Percentiles rank a stretch among this genome's conserved stretches.
These are phyloP conservation scores for Steatornis caripensis DNA, from an alignment of 2,113 vertebrate species.

Conservation along the genomic window DNA sequence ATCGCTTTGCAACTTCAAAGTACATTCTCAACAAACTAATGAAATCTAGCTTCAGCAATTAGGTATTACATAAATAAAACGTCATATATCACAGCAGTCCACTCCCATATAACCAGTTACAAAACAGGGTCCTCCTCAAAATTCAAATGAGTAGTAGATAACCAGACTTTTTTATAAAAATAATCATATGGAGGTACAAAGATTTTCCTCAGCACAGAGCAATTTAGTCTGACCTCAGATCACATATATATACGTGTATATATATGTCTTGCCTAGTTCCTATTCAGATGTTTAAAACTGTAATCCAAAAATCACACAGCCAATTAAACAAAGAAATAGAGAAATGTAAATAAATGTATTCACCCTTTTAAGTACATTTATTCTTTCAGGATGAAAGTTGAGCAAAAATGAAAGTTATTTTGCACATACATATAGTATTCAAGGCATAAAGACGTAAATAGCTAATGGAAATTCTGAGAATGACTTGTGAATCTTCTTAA, in stretches of 20 bases:
- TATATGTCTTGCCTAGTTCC: neutral
- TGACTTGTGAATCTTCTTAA: neutral
- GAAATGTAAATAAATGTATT: slow-evolving; percentile 13
- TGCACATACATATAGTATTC: neutral
- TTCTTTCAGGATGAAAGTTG: slow-evolving; percentile 36
- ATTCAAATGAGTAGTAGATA: neutral
- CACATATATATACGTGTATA: neutral
- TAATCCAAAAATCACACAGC: neutral
- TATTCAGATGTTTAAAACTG: neutral
- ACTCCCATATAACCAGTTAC: slow-evolving; percentile 26
- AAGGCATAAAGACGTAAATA: neutral
- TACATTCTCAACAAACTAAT: slow-evolving; percentile 26
- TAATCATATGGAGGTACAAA: neutral
- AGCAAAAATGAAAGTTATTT: slow-evolving; percentile 3
- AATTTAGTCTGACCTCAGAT: neutral
- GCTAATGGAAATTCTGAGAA: neutral
- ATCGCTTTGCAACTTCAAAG: slow-evolving; percentile 27
- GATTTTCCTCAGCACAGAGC: neutral
- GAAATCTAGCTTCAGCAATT: slow-evolving; percentile 39
- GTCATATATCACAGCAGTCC: neutral
- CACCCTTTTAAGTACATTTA: neutral
- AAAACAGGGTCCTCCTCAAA: slow-evolving; percentile 36
- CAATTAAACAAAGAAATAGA: neutral
- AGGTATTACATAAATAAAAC: slow-evolving; percentile 29
- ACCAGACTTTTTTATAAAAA: neutral